Evolutionary conservation across 2,113 vertebrate genomes (phyloP).

Genomic region (Galemys pyrenaicus): DNA sequence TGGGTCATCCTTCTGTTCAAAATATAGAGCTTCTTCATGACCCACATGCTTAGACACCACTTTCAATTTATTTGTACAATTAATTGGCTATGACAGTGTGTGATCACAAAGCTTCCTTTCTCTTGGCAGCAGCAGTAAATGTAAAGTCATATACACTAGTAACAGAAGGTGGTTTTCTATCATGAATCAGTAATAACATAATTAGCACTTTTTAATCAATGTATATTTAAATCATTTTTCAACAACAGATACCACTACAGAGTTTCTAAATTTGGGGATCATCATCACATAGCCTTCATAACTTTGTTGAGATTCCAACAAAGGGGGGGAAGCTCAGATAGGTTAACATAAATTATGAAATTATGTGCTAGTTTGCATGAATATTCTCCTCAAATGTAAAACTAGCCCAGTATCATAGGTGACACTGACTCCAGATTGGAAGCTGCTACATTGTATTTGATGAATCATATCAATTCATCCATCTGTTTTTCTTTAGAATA

Average conservation of each 20-base stretch:
- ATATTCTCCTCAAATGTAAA: constrained; percentile 44
- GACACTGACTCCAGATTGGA: not conserved
- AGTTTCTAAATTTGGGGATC: not conserved
- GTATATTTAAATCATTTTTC: constrained; percentile 31
- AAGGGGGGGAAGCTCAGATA: not conserved
- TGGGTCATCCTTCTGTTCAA: not conserved
- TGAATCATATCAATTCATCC: not conserved
- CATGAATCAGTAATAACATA: constrained; percentile 28
- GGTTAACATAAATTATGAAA: constrained; percentile 34
- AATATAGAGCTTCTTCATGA: not conserved
- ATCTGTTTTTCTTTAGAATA: constrained; percentile 27
- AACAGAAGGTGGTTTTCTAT: constrained; percentile 44
- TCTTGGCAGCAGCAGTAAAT: constrained; percentile 9
- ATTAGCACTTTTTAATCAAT: constrained; percentile 53
- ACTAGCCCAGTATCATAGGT: not conserved
- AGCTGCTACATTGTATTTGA: not conserved
- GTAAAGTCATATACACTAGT: constrained; percentile 16
- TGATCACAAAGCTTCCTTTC: not conserved
- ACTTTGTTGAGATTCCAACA: not conserved
- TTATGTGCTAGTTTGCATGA: not conserved
- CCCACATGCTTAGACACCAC: not conserved
- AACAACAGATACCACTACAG: constrained; percentile 40
- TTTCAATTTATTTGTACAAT: not conserved
- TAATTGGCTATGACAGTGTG: not conserved
- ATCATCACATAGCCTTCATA: not conserved